Percentiles rank a stretch among this genome's conserved stretches.
phyloP scores from a whole-genome alignment of 2,113 vertebrate species.

The Pithys albifrons region DNA sequence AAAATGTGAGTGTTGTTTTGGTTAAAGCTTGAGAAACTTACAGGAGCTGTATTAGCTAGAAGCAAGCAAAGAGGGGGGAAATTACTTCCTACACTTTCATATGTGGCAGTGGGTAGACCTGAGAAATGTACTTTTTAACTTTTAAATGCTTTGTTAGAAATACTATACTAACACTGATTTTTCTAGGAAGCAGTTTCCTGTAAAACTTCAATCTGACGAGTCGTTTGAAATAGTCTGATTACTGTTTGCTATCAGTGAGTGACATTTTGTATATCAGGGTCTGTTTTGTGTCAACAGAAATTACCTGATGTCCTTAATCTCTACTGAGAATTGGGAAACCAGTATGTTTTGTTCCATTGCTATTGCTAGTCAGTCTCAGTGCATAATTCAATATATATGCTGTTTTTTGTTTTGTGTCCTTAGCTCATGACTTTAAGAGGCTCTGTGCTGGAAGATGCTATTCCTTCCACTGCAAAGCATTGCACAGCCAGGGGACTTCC shows the following conservation, averaged over 20 bases:
- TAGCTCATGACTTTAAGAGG: constrained; percentile 92
- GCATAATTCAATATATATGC: neutral
- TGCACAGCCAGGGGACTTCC: constrained; percentile 89
- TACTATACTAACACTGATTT: neutral
- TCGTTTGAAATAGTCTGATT: neutral
- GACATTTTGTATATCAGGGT: neutral
- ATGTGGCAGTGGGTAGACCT: neutral
- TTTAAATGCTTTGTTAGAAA: neutral
- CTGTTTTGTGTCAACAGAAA: neutral
- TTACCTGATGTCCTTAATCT: neutral
- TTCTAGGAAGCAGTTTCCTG: neutral
- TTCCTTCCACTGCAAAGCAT: constrained; percentile 93
- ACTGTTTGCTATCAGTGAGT: neutral
- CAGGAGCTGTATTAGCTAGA: neutral
- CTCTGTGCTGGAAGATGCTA: constrained; percentile 88
- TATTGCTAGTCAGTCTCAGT: neutral
- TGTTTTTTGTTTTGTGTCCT: constrained; percentile 15
- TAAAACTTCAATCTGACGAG: neutral
- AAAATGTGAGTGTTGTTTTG: neutral
- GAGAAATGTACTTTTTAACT: neutral
- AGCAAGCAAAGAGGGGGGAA: neutral
- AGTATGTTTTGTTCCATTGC: neutral
- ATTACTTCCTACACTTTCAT: neutral
- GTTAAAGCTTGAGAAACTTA: neutral
- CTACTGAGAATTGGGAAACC: neutral